phyloP scores from a whole-genome alignment of 2,113 vertebrate species.

The Micromys minutus region DNA sequence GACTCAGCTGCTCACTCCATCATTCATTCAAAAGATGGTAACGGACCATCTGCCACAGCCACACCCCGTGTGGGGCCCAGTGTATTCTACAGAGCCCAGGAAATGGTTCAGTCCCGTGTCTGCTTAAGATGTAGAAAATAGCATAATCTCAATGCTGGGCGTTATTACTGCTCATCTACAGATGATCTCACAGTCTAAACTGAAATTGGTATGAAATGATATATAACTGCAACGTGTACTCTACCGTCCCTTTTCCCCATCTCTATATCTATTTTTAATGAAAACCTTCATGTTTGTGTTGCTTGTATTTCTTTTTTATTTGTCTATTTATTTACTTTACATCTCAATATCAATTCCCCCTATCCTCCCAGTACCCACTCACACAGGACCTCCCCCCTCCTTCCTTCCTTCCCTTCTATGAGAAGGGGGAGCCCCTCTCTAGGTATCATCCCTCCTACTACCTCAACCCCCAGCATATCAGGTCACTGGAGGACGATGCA shows the following conservation, averaged over 20 bases:
- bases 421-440: too few species aligned
- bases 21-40: neutral
- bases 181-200: neutral
- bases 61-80: neutral
- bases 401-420: too few species aligned
- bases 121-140: slow-evolving; percentile 1
- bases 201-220: slow-evolving; percentile 4
- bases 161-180: neutral
- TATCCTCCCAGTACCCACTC: too few species aligned
- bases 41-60: neutral
- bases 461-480: too few species aligned
- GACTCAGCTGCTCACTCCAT: neutral
- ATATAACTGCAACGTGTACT: neutral
- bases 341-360: too few species aligned
- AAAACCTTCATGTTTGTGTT: neutral
- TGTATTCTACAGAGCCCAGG: neutral
- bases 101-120: neutral
- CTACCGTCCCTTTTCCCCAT: neutral
- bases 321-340: too few species aligned
- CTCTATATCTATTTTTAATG: neutral
- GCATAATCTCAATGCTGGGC: neutral
- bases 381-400: too few species aligned
- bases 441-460: too few species aligned
- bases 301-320: too few species aligned
- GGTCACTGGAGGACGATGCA: too few species aligned